These are phyloP conservation scores for Magallana angulata DNA, from an alignment of 1,140 invertebrate species.

Conservation along the genomic window DNA sequence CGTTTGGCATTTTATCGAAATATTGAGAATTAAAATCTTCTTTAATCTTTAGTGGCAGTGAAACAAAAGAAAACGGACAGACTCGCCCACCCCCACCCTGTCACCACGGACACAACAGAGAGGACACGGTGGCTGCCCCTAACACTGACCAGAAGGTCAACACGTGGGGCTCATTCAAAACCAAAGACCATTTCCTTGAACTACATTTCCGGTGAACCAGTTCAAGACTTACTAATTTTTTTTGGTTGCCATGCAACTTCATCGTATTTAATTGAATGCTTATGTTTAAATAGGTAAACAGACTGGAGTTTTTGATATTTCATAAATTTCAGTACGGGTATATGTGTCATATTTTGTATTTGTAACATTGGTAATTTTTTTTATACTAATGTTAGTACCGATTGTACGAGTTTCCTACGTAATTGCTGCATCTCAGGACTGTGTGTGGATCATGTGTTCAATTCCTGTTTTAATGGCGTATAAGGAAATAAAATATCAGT, in stretches of 20 bases:
- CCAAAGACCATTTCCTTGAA: conserved; percentile 1
- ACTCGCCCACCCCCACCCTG: background rate
- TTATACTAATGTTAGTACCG: too few relatives aligned
- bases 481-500: too few relatives aligned
- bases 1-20: too few relatives aligned
- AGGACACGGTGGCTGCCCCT: background rate
- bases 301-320: background rate
- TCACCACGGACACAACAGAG: conserved; percentile 16
- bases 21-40: too few relatives aligned
- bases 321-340: background rate
- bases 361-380: too few relatives aligned
- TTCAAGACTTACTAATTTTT: background rate
- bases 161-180: conserved; percentile 19
- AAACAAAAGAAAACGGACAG: background rate
- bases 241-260: background rate
- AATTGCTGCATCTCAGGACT: too few relatives aligned
- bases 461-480: background rate
- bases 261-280: background rate
- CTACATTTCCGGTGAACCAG: conserved; percentile 9
- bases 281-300: too few relatives aligned
- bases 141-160: conserved; percentile 16
- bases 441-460: background rate
- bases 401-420: too few relatives aligned
- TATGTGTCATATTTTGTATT: background rate
- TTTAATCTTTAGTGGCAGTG: background rate